Evolutionary conservation across 2,888 invertebrate genomes (phyloP), one percentile per base, ranked within the genome.

Genomic region (Campoplex nolae): DNA sequence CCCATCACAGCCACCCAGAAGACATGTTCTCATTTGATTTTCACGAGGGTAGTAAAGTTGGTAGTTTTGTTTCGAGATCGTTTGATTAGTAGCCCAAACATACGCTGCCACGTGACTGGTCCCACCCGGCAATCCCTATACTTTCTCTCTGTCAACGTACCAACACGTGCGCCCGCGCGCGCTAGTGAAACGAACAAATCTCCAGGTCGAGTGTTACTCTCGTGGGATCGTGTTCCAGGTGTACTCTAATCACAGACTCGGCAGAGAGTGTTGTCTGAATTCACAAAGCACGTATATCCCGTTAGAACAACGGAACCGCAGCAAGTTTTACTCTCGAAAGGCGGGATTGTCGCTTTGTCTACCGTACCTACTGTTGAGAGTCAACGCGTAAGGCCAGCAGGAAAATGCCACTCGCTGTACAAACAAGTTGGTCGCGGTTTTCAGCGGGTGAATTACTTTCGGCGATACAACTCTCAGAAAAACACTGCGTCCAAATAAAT

Each of bases 171-270:
- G 23, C 23, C 23, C 38, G 6, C 6, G 6, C 38, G 32, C 56
- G 11, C 54, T 9, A 54, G 73, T 28, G 42, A 38, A 38, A 74
- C 38, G 42, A 45, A 76, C 62, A 35, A 76, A 62, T 76, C 48
- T 77, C 35, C 32, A 35, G 48, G 65, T 28, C 56, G 54, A 32
- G 35, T 6, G 51, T 81, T 67, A 32, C 54, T 65, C 67, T 48
- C 35, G 42, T 23, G 73, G 65, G 51, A 67, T 81, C 65, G 42
- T 65, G 42, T 74, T 67, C n/a, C 74, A 42, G 74, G 65, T 65
- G 71, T 56, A 74, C 67, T 81, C 74, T 74, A 74, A 81, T 81
- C 74, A 74, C 74, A 74, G 73, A 51, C 54, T 67, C 32, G 54
- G 54, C 80, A 38, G 67, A 48, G 80, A 42, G 42, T 54, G 54